A percentile compares a stretch with the other conserved stretches of the same genome.
Evolutionary conservation across 1,140 invertebrate genomes (phyloP).

Genomic region (Bactericera cockerelli): DNA sequence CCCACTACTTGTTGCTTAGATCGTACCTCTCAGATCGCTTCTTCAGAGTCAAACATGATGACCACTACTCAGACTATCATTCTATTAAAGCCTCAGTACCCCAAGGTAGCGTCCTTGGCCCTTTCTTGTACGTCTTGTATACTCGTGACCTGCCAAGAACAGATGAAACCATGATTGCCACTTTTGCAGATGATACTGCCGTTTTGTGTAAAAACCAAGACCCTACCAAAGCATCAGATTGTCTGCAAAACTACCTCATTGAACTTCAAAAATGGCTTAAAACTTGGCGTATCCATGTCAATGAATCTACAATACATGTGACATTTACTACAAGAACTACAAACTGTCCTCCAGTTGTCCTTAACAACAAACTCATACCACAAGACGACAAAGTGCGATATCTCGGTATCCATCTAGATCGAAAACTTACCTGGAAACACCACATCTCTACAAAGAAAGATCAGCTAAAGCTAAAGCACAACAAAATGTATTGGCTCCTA

Average conservation of each 20-base stretch:
- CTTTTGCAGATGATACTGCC: slow-evolving; percentile 26
- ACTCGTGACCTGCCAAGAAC: slow-evolving; percentile 25
- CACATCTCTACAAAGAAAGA: neutral
- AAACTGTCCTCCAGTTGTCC: no score
- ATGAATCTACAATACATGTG: no score
- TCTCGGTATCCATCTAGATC: no score
- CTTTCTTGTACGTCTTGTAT: slow-evolving; percentile 24
- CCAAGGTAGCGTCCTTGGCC: slow-evolving; percentile 15
- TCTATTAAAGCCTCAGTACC: neutral
- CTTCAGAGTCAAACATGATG: neutral
- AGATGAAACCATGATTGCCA: slow-evolving; percentile 19
- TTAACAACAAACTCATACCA: no score
- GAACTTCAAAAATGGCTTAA: slow-evolving; percentile 20
- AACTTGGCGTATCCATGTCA: no score
- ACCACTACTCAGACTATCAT: neutral
- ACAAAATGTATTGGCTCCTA: neutral
- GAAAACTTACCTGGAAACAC: no score
- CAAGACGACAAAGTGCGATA: no score
- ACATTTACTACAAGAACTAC: no score
- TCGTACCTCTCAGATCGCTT: slow-evolving; percentile 10
- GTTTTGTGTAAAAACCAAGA: slow-evolving; percentile 17
- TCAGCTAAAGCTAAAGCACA: no score
- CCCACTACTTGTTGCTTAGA: neutral
- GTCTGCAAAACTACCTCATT: slow-evolving; percentile 20
- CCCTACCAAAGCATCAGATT: slow-evolving; percentile 15